phyloP scores from a whole-genome alignment of 2,888 invertebrate species.

The Drosophila picticornis region DNA sequence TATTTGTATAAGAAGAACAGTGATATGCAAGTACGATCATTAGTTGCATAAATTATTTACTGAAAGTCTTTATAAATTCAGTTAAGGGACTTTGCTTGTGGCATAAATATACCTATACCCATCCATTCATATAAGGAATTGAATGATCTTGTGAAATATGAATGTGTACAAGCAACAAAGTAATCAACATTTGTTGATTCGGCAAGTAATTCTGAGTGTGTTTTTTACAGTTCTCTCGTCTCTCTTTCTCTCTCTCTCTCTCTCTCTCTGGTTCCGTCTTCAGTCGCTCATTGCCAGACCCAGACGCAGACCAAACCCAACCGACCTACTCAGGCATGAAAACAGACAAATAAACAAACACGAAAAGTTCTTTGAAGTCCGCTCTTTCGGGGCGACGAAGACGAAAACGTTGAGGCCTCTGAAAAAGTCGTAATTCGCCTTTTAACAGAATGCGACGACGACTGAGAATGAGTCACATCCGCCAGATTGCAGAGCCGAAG shows the following conservation, averaged over 20 bases:
- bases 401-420: conserved; percentile 13
- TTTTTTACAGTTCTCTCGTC: neutral
- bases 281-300: conserved; percentile 1
- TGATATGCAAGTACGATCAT: conserved; percentile 8
- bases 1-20: neutral
- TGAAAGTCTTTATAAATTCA: conserved; percentile 19
- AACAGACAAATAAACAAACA: conserved; percentile 58
- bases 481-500: conserved; percentile 40
- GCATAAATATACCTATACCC: neutral
- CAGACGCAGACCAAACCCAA: conserved; percentile 16
- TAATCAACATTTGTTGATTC: conserved; percentile 33
- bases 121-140: conserved; percentile 18
- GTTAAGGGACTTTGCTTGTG: conserved; percentile 14
- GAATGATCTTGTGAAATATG: conserved; percentile 51
- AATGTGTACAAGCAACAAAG: conserved; percentile 29
- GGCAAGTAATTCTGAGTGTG: conserved; percentile 23
- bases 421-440: conserved; percentile 47
- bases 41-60: conserved; percentile 17
- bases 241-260: neutral
- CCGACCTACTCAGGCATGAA: conserved; percentile 70
- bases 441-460: conserved; percentile 55
- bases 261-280: neutral
- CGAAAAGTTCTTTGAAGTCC: conserved; percentile 27
- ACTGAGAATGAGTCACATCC: conserved; percentile 68
- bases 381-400: neutral